Percentiles rank a stretch among this genome's conserved stretches.
phyloP scores from a whole-genome alignment of 2,113 vertebrate genomes.

The Plotosus lineatus region DNA sequence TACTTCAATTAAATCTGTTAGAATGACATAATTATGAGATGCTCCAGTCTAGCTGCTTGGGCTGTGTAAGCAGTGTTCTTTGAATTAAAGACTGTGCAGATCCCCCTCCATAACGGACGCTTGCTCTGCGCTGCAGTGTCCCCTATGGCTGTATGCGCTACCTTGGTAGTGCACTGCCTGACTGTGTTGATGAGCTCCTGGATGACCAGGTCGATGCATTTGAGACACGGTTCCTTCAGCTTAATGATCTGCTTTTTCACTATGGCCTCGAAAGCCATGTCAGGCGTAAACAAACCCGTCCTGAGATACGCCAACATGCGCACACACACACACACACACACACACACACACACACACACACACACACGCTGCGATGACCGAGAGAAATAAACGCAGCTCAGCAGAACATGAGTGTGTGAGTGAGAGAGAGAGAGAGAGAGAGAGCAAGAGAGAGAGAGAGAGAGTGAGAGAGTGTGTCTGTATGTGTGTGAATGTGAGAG shows the following conservation, averaged over 20 bases:
- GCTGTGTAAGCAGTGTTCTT: neutral
- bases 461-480: neutral
- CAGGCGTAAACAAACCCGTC: constrained; percentile 97
- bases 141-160: constrained; percentile 63
- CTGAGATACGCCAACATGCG: constrained; percentile 72
- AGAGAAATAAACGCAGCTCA: neutral
- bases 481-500: neutral
- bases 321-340: constrained; percentile 29
- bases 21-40: neutral
- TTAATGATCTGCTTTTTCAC: constrained; percentile 99
- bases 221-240: constrained; percentile 97
- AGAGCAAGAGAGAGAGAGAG: constrained; percentile 6
- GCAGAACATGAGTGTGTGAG: neutral
- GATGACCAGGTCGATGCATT: constrained; percentile 97
- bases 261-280: constrained; percentile 97
- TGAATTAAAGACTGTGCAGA: neutral
- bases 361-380: neutral
- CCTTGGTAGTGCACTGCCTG: constrained; percentile 95
- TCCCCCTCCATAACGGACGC: constrained; percentile 29
- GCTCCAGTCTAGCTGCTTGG: neutral
- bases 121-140: constrained; percentile 5
- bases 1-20: neutral
- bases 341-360: constrained; percentile 35
- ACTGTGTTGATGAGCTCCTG: constrained; percentile 97
- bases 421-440: neutral